Conservation (phyloP, 2,113 vertebrate genomes). For the Phasianus colchicus region DNA sequence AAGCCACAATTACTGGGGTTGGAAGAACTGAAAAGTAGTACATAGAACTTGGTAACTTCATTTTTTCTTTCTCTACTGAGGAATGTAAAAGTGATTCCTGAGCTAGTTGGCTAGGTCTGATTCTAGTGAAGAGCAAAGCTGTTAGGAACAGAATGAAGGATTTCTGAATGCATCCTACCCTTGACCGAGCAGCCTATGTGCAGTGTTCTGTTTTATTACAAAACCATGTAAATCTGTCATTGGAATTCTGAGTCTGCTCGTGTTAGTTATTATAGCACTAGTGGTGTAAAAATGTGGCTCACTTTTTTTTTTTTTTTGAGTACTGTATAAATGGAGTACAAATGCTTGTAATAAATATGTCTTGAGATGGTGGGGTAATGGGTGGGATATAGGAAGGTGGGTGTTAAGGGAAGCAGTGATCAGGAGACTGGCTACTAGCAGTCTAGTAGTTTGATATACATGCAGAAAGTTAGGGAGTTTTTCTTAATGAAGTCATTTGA, state of each 20-base stretch:
- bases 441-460: neutral
- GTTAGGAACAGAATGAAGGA: neutral
- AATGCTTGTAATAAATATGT: neutral
- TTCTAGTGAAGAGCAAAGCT: neutral
- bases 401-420: neutral
- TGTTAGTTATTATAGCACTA: neutral
- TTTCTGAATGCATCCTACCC: neutral
- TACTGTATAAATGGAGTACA: neutral
- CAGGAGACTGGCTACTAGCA: neutral
- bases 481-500: neutral
- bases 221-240: accelerated
- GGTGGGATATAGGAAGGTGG: neutral
- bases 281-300: neutral
- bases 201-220: neutral
- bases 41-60: neutral
- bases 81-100: neutral
- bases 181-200: neutral
- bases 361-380: neutral
- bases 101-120: accelerated
- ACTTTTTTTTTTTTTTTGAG: too few relatives aligned
- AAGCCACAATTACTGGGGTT: neutral
- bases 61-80: neutral
- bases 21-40: neutral
- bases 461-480: neutral
- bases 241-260: accelerated